A percentile compares a stretch with the other conserved stretches of the same genome.
Evolutionary conservation across 2,113 vertebrate genomes (phyloP).

Genomic region (Sakesphorus luctuosus): DNA sequence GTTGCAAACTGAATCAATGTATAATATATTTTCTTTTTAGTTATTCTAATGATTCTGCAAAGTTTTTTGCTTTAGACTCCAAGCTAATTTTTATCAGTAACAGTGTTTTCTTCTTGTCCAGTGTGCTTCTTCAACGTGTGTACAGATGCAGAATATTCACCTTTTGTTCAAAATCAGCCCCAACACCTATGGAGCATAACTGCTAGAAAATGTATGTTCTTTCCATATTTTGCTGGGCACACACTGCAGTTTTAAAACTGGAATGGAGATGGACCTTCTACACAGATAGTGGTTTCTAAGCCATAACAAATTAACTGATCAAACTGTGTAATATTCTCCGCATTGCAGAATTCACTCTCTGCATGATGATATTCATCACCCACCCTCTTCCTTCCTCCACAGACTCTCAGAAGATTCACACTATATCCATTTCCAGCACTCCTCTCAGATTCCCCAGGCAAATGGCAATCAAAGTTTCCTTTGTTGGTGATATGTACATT

Average conservation of each 20-base stretch:
- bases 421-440: slow-evolving; percentile 48
- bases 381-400: slow-evolving; percentile 62
- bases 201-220: not conserved
- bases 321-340: not conserved
- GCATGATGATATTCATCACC: slow-evolving; percentile 24
- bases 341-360: not conserved
- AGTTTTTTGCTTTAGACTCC: not conserved
- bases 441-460: slow-evolving; percentile 49
- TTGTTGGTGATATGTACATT: slow-evolving; percentile 46
- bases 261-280: not conserved
- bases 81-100: not conserved
- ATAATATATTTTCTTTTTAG: not conserved
- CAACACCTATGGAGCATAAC: not conserved
- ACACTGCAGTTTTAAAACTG: not conserved
- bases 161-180: not conserved
- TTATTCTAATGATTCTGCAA: not conserved
- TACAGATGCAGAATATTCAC: not conserved
- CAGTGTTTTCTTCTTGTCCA: not conserved
- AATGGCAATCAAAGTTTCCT: slow-evolving; percentile 62
- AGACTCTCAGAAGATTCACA: slow-evolving; percentile 66
- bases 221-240: not conserved
- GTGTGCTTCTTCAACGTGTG: not conserved
- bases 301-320: not conserved
- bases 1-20: not conserved
- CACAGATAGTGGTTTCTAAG: not conserved